Evolutionary conservation across 2,888 invertebrate species (phyloP), one percentile per base, ranked within the genome.

Genomic region (Metellina segmentata): DNA sequence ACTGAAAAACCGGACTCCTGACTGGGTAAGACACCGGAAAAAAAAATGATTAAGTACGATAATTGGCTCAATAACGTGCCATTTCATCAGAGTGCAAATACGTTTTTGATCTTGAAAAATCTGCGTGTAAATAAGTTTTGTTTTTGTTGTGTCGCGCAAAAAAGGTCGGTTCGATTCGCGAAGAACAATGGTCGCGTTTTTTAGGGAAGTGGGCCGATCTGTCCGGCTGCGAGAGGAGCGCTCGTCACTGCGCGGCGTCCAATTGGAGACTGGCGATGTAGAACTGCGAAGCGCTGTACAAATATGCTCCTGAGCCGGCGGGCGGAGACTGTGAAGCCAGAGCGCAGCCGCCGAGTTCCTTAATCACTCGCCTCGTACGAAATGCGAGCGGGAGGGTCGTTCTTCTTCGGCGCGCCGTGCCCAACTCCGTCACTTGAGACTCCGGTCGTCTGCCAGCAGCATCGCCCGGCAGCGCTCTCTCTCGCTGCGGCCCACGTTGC

Each of bases 311-410:
- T 81, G 70, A 53, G 86, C 72, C 16, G 88, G 91, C 83, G 83
- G 91, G 91, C 91, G 91, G 88, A 74, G 87, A 87, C 82, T 83
- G 19, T 5, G 79, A 49, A 70, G 83, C 72, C 61, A 85, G 85
- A 72, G 91, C 91, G 91, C 91, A 92, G 91, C 83, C 91, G 88
- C 91, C 72, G 79, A 69, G n/a, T 71, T 81, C 48, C 81, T 91
- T 11, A 70, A 70, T 82, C 88, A 83, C 88, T 89, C 71, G 79
- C 75, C 70, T 49, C 61, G 86, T 74, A 82, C 85, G 91, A 85
- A 81, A 91, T 86, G 83, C 81, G 75, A 85, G 72, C 81, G 81
- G 81, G 85, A 75, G 85, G 88, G 85, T 72, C 85, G 86, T 87
- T 87, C 87, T 87, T 90, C 79, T 85, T 71, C 74, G 77, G 82